Evolutionary conservation across 1,140 invertebrate species (phyloP).

Genomic region (Babylonia areolata): DNA sequence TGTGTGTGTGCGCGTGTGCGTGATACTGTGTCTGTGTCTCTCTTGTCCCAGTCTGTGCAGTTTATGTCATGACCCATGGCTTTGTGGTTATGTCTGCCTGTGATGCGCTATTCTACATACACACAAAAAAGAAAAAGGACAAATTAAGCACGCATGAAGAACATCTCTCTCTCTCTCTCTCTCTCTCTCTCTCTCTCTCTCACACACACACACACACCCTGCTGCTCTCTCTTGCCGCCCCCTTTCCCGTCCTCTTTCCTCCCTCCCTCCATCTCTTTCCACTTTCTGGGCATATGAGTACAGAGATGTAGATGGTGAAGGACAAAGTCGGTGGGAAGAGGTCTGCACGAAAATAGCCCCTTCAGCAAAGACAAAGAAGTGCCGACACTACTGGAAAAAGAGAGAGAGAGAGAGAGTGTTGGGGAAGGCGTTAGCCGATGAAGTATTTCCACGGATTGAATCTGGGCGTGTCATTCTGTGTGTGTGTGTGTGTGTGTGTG

Average conservation of each 20-base stretch:
- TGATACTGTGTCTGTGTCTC: neutral
- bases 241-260: too few relatives aligned
- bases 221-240: neutral
- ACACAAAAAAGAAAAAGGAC: neutral
- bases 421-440: neutral
- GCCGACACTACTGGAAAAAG: too few relatives aligned
- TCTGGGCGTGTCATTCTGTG: too few relatives aligned
- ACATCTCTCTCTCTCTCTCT: neutral
- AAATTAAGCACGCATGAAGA: too few relatives aligned
- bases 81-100: neutral
- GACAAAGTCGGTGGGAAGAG: neutral
- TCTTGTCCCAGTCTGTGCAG: too few relatives aligned
- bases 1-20: slow-evolving; percentile 22
- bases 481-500: neutral
- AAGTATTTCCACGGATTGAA: neutral
- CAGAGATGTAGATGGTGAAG: neutral
- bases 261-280: too few relatives aligned
- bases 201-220: too few relatives aligned
- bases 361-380: too few relatives aligned
- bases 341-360: too few relatives aligned
- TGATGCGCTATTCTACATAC: neutral
- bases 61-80: too few relatives aligned
- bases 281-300: too few relatives aligned
- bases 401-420: neutral
- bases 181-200: neutral